Base-by-base conservation (phyloP, 2,113 vertebrate species). In the Hemicordylus capensis region DNA sequence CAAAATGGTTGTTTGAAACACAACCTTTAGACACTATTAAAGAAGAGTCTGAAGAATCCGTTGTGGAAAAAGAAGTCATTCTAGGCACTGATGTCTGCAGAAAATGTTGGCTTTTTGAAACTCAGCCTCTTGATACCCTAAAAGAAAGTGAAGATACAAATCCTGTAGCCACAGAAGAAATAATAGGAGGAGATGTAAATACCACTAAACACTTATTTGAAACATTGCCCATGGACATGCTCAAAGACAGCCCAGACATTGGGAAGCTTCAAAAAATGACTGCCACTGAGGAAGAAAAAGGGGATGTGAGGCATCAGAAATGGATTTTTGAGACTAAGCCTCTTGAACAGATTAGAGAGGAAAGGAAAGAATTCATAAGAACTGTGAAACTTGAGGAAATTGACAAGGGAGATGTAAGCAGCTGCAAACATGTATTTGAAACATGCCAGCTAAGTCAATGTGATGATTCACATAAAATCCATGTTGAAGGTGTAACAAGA, bases 61-160 rank as follows among this genome's bases (percentile, higher is more conserved):
- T 91, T 54, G 51, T 54, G 24, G 92, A 97, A 91, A 98, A 95
- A 42, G 97, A 97, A 90, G 95, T 95, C 76, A 94, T 98, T 26
- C 67, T 95, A 56, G 97, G 98, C 51, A 90, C 97, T 8, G 97
- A 98, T 92, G 98, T 98, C 17, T 97, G 96, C 64, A 96, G 96
- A 90, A 98, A 98, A 88, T 97, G 98, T 90, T 97, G 97, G 98
- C 95, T 97, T 85, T 99, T 98, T 95, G 98, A 98, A 94, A 98
- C 97, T 0, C 97, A 97, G 84, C 96, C 98, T 83, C 96, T 98
- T 95, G 98, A 98, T 83, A 93, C 94, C 74, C 94, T 98, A 67
- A 98, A 97, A 93, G 97, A 98, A 81, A 91, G 93, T 85, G 91
- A 96, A 84, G 96, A 97, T 87, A 59, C 92, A 88, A 94, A 73